Conservation (phyloP, 2,888 invertebrate species). For the Drosophila algonquin region DNA sequence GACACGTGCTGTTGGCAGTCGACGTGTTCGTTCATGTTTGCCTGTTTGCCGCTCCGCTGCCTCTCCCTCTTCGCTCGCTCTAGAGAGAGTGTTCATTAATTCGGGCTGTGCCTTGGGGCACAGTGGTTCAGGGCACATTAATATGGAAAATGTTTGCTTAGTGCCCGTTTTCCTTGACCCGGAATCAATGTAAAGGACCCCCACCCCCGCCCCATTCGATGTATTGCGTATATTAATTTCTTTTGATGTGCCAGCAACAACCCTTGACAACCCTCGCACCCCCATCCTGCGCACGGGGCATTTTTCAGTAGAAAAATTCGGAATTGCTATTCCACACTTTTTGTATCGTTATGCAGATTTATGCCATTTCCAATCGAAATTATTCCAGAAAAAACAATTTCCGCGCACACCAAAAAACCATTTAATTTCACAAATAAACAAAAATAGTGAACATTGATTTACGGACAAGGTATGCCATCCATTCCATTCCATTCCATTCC, state of each 20-base stretch:
- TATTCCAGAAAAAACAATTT: slow-evolving; percentile 37
- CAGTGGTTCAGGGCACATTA: slow-evolving; percentile 42
- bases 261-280: slow-evolving; percentile 14
- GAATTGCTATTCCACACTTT: slow-evolving; percentile 37
- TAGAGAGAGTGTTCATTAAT: slow-evolving; percentile 63
- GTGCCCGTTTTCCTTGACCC: not conserved
- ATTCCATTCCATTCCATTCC: not conserved
- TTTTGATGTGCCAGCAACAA: slow-evolving; percentile 67
- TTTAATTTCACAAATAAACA: slow-evolving; percentile 61
- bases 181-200: not conserved
- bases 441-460: slow-evolving; percentile 23
- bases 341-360: slow-evolving; percentile 68
- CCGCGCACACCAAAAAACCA: slow-evolving; percentile 31
- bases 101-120: slow-evolving; percentile 44
- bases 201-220: slow-evolving; percentile 2
- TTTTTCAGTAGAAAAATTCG: slow-evolving; percentile 13
- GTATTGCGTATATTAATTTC: slow-evolving; percentile 72
- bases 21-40: slow-evolving; percentile 19
- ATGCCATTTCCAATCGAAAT: slow-evolving; percentile 61
- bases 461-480: slow-evolving; percentile 14
- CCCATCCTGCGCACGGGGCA: not conserved
- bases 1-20: slow-evolving; percentile 64
- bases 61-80: not conserved
- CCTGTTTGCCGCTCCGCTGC: slow-evolving; percentile 1
- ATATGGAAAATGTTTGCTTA: not conserved